Evolutionary conservation across 2,113 vertebrate genomes (phyloP), one percentile per base, ranked within the genome.

Genomic region (Excalfactoria chinensis): DNA sequence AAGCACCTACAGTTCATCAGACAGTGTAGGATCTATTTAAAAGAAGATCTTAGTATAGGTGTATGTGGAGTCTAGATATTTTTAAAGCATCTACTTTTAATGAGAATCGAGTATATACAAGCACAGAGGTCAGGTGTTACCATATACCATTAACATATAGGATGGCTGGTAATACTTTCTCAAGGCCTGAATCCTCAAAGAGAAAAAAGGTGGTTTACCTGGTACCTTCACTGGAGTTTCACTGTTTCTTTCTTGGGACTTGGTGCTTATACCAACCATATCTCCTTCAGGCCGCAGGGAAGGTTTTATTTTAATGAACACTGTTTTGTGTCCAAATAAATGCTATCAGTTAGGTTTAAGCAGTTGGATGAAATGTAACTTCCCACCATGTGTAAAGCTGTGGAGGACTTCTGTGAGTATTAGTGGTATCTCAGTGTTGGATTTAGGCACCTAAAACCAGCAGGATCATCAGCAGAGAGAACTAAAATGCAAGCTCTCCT

Each of bases 401-500:
- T 60, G 46, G 20, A 60, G 30, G 25, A 67, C 2, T 17, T 51
- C 72, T 46, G 60, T 46, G n/a, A 28, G 4, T 26, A 7, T 51
- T 69, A 28, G 11, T 14, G 9, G 6, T 60, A 46, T 51, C 46
- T 82, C 56, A 41, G 19, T 9, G 34, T 10, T 64, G 62, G 21
- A 37, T 74, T 69, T 74, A 59, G 18, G 13, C 30, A 37, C n/a
- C 40, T 84, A 35, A 74, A 73, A 51, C 35, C 26, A 55, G 3
- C 14, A 55, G 25, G 32, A 5, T 8, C 49, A 18, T 23, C 0
- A 2, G 13, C 22, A 0, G 1, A 11, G 63, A 49, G 43, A 78
- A 14, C 13, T 68, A n/a, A 21, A 68, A 20, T 12, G 34, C 34
- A 49, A 73, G 11, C 16, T 49, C 66, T 43, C 51, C 60, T 84